Evolutionary conservation across 2,797 vertebrate genomes (phyloP).

Genomic region (Lithobates sylvaticus): DNA sequence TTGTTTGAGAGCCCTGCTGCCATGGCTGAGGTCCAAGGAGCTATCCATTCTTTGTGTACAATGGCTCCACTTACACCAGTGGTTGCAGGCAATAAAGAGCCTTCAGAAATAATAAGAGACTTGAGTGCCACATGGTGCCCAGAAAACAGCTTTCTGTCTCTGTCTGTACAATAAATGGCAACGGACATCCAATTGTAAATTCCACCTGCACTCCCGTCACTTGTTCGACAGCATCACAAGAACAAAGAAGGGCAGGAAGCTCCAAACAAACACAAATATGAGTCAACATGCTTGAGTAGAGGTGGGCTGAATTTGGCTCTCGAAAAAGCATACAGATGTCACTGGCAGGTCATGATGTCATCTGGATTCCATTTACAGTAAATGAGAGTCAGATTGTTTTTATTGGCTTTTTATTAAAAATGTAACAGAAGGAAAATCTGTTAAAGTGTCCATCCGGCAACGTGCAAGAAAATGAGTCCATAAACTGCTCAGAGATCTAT

Average conservation of each 20-base stretch:
- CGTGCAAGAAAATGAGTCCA: slow-evolving; percentile 35
- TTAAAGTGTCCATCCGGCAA: slow-evolving; percentile 59
- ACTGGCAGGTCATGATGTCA: slow-evolving; percentile 68
- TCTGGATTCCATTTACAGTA: slow-evolving; percentile 67
- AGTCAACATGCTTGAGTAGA: slow-evolving; percentile 70
- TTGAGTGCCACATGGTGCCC: slow-evolving; percentile 66
- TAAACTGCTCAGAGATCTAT: slow-evolving; percentile 42
- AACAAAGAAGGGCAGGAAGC: slow-evolving; percentile 65
- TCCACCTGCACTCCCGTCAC: slow-evolving; percentile 75
- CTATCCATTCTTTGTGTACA: slow-evolving; percentile 48
- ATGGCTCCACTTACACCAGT: slow-evolving; percentile 54
- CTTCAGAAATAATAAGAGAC: slow-evolving; percentile 69
- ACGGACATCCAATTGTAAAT: slow-evolving; percentile 70
- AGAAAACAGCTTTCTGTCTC: slow-evolving; percentile 74
- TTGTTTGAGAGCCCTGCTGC: slow-evolving; percentile 53
- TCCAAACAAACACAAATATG: slow-evolving; percentile 73
- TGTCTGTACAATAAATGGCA: slow-evolving; percentile 75
- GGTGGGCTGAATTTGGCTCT: slow-evolving; percentile 69
- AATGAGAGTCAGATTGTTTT: slow-evolving; percentile 67
- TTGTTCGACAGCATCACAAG: slow-evolving; percentile 53
- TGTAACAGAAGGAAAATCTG: slow-evolving; percentile 64
- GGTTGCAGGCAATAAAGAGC: slow-evolving; percentile 72
- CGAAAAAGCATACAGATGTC: slow-evolving; percentile 67
- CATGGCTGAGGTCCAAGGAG: slow-evolving; percentile 51
- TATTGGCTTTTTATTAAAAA: slow-evolving; percentile 67